Evolutionary conservation across 1,140 invertebrate species (phyloP).

Genomic region (Drosophila saltans): DNA sequence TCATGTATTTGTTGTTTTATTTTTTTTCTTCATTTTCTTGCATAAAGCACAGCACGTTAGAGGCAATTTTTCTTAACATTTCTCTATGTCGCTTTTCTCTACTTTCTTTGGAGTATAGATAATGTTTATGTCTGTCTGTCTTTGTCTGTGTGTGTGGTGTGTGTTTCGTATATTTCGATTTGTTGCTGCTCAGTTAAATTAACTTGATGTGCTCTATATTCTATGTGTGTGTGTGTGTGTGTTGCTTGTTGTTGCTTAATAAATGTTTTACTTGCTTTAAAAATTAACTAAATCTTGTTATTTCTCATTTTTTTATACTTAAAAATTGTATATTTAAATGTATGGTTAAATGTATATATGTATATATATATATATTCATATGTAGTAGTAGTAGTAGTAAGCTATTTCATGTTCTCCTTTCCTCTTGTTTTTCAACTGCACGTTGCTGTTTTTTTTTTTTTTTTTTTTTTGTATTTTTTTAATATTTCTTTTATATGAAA

Average conservation of each 20-base stretch:
- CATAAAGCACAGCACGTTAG: constrained; percentile 67
- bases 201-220: constrained; percentile 61
- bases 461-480: constrained; percentile 33
- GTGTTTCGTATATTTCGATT: constrained; percentile 64
- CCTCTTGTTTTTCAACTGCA: constrained; percentile 29
- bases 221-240: constrained; percentile 45
- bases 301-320: constrained; percentile 62
- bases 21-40: constrained; percentile 31
- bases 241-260: constrained; percentile 34
- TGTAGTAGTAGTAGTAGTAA: constrained; percentile 72
- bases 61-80: constrained; percentile 68
- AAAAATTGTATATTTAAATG: constrained; percentile 50
- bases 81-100: constrained; percentile 62
- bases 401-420: constrained; percentile 48
- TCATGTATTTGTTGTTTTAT: constrained; percentile 43
- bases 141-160: constrained; percentile 26
- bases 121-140: constrained; percentile 55
- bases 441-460: constrained; percentile 26
- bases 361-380: constrained; percentile 55
- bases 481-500: constrained; percentile 54
- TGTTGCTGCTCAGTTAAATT: constrained; percentile 55
- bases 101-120: constrained; percentile 78
- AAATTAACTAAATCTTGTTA: constrained; percentile 64
- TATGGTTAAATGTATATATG: constrained; percentile 69
- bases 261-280: constrained; percentile 66